Base-by-base conservation (phyloP, 2,113 vertebrate genomes). In the Rana temporaria region DNA sequence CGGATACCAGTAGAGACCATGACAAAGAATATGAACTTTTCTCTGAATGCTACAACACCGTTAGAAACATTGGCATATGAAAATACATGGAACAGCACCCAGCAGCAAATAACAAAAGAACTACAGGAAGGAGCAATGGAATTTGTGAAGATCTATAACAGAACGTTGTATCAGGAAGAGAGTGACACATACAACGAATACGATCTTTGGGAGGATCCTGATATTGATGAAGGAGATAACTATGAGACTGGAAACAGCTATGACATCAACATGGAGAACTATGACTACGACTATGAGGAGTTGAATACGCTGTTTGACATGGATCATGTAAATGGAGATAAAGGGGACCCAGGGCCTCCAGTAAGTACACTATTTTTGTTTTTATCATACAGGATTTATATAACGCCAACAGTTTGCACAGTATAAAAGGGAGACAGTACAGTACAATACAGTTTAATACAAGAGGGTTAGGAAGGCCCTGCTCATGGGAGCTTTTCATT, bases 301-400 rank as follows among this genome's bases (percentile, higher is more conserved):
- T 87, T 91, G 83, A 94, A 96, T 59, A 91, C 93, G 86, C 86
- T 96, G 79, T 93, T 96, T 18, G 93, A 97, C 83, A 94, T 95
- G 62, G 93, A 94, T 75, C 92, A 90, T 84, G 88, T 94, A 60
- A 93, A 78, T 86, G 97, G 97, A 87, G 93, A 94, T 73, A 99
- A 98, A 94, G 98, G 98, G 89, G 96, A 99, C 80, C 90, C 94
- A 20, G 98, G 98, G 89, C 91, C 89, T 89, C 91, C 93, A 83
- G 97, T 99, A 94, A 97, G 98, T 97, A 86, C 55, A 16, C 77
- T 71, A 6, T 72, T 60, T 88, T 87, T 78, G 65, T 86, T 17
- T n/a, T 69, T 30, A 30, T 30, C 3, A 30, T 30, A 30, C 26
- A 30, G 26, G 26, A 30, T 30, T 30, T 30, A 30, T 2, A 30